These are phyloP conservation scores for Bombylius major DNA, from an alignment of 2,888 invertebrate genomes.

Conservation along the genomic window DNA sequence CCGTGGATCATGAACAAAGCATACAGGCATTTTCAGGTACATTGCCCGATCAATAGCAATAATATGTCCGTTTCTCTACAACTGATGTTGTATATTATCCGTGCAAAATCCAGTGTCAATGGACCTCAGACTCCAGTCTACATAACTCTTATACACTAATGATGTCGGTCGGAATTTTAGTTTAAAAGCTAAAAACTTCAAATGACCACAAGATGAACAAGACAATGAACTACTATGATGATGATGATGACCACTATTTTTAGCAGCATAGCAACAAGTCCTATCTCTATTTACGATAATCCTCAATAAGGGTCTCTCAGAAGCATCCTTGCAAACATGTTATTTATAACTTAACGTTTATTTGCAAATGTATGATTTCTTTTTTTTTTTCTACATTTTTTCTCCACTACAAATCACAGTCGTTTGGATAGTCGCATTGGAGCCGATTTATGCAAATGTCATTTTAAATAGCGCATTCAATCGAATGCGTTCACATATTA, in stretches of 20 bases:
- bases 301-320: too few species aligned
- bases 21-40: background rate
- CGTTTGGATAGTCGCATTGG: slow-evolving; percentile 12
- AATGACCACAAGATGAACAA: background rate
- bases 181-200: background rate
- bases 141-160: background rate
- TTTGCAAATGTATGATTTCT: too few species aligned
- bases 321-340: background rate
- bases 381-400: background rate
- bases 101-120: background rate
- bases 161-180: background rate
- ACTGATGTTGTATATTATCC: background rate
- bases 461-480: slow-evolving; percentile 7
- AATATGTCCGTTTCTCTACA: background rate
- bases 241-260: too few species aligned
- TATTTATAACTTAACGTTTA: background rate
- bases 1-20: too few species aligned
- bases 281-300: too few species aligned
- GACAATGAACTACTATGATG: too few species aligned
- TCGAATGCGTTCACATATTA: slow-evolving; percentile 6
- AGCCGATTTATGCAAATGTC: slow-evolving; percentile 14
- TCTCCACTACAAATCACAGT: background rate
- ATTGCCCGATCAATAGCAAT: background rate
- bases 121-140: background rate
- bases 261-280: too few species aligned